These are phyloP conservation scores for Macaca nemestrina DNA, from an alignment of 2,113 vertebrate species.

Conservation along the genomic window DNA sequence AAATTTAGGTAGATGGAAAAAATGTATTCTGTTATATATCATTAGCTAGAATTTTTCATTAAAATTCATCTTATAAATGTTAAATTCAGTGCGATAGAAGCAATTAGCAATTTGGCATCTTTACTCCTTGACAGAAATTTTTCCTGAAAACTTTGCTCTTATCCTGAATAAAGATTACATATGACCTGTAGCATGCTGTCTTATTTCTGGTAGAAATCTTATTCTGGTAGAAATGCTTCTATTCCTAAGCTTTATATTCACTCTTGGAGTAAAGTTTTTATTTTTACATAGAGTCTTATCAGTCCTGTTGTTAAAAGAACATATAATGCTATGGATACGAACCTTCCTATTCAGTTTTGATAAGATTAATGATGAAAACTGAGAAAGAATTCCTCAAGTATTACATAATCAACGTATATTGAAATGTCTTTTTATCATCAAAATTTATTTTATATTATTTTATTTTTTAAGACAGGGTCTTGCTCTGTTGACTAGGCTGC, in stretches of 20 bases:
- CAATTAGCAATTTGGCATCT: not conserved
- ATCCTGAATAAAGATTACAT: not conserved
- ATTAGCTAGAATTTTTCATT: slow-evolving; percentile 16
- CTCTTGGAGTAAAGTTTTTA: not conserved
- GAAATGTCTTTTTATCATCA: not conserved
- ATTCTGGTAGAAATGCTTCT: not conserved
- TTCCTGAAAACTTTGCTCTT: not conserved
- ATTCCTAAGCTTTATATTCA: not conserved
- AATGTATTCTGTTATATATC: slow-evolving; percentile 19
- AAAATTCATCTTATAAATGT: not conserved
- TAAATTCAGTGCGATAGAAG: not conserved
- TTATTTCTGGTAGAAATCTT: not conserved
- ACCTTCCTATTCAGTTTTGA: not conserved
- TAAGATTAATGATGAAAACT: slow-evolving; percentile 3
- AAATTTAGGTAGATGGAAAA: not conserved
- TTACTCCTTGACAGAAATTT: not conserved
- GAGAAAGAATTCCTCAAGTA: not conserved
- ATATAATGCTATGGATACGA: not conserved
- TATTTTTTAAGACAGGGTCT: too few relatives aligned
- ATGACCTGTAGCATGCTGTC: not conserved
- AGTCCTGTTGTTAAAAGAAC: not conserved
- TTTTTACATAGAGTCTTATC: not conserved
- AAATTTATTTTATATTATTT: not conserved
- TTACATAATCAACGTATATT: not conserved
- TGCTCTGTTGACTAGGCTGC: too few relatives aligned